phyloP scores from a whole-genome alignment of 1,140 invertebrate species.

The Aphelinus certus region DNA sequence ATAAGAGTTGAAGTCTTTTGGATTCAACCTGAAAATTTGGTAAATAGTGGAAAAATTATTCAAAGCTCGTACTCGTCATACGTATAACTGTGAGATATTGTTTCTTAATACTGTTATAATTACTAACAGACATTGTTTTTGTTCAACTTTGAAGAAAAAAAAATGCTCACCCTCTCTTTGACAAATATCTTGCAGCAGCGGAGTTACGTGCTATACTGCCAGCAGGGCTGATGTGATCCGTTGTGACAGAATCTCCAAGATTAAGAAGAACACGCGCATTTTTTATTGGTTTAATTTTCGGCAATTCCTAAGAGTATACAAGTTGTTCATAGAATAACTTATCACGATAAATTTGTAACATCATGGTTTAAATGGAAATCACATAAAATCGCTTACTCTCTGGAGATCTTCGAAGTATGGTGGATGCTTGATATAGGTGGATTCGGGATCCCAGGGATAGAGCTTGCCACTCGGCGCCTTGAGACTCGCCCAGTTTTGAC shows the following conservation, averaged over 20 bases:
- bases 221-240: constrained; percentile 98
- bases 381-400: constrained; percentile 62
- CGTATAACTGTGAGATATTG: not conserved
- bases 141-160: not conserved
- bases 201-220: constrained; percentile 96
- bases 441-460: constrained; percentile 91
- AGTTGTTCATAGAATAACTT: not conserved
- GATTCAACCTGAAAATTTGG: constrained; percentile 75
- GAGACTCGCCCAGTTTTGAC: constrained; percentile 85
- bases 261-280: constrained; percentile 84
- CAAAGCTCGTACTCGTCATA: no score
- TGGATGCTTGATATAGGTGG: constrained; percentile 96
- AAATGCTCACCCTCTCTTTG: constrained; percentile 72
- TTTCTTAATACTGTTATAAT: no score
- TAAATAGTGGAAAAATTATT: no score
- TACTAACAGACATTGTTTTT: not conserved
- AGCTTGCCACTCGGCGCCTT: constrained; percentile 82
- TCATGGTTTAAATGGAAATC: constrained; percentile 5
- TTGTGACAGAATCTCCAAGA: constrained; percentile 95
- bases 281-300: constrained; percentile 67
- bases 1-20: constrained; percentile 97
- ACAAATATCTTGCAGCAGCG: constrained; percentile 90
- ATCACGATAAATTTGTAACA: constrained; percentile 6
- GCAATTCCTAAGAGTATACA: constrained; percentile 64
- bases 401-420: constrained; percentile 95